Percentiles rank a stretch among this genome's conserved stretches.
These are phyloP conservation scores for Capitulum mitella DNA, from an alignment of 2,888 invertebrate species.

Conservation along the genomic window DNA sequence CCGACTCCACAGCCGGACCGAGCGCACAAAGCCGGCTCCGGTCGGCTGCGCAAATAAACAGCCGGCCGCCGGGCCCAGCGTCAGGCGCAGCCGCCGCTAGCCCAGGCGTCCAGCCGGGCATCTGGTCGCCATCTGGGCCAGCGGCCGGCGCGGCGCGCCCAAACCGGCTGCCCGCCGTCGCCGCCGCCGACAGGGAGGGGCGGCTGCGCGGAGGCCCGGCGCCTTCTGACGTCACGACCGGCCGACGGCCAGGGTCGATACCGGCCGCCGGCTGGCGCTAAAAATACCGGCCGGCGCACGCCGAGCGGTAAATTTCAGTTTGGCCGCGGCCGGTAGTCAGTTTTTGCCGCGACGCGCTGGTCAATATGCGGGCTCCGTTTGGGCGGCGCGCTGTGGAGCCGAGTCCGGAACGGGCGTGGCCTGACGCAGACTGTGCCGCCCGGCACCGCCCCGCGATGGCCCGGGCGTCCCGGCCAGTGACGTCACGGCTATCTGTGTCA, in stretches of 20 bases:
- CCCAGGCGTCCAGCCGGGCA: background rate
- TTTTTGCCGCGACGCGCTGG: background rate
- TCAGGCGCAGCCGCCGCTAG: background rate
- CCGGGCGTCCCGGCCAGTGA: no score
- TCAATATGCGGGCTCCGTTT: background rate
- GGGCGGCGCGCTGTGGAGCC: background rate
- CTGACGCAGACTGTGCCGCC: no score
- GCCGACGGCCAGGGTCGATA: background rate
- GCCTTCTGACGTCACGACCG: background rate
- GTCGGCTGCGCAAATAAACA: background rate
- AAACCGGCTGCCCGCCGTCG: background rate
- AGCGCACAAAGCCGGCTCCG: conserved; percentile 5
- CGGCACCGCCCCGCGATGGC: no score
- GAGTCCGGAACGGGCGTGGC: no score
- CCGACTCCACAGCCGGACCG: background rate
- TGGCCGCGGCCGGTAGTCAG: background rate
- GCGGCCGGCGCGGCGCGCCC: background rate
- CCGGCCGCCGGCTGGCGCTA: background rate
- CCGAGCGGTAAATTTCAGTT: background rate
- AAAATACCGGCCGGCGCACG: background rate
- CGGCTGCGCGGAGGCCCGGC: no score
- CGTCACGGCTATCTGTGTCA: no score
- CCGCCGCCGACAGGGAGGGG: background rate
- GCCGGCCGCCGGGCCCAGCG: background rate
- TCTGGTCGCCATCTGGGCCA: background rate